Percentiles rank a stretch among this genome's conserved stretches.
Conservation (phyloP, 2,797 vertebrate genomes). For the Catharus ustulatus region DNA sequence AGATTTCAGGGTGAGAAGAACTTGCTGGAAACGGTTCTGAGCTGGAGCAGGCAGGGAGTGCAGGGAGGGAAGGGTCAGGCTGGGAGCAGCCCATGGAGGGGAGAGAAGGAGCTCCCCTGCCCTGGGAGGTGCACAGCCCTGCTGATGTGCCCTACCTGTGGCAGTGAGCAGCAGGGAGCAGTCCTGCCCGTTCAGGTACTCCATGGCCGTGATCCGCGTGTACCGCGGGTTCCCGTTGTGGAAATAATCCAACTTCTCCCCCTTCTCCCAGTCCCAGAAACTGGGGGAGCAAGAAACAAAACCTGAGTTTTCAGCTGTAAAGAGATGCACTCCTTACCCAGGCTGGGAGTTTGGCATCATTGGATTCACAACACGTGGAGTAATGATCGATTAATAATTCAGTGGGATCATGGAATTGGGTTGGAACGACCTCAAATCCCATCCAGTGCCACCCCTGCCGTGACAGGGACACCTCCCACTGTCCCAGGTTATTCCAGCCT, state of each 20-base stretch:
- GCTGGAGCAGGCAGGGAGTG: neutral
- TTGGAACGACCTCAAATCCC: neutral
- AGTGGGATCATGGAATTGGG: accelerated
- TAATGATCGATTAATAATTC: no score
- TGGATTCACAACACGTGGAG: neutral
- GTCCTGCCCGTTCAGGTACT: slow-evolving; percentile 96
- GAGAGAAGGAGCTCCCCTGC: accelerated
- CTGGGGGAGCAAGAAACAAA: slow-evolving; percentile 53
- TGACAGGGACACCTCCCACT: neutral
- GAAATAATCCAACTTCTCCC: slow-evolving; percentile 95
- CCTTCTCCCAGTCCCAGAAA: slow-evolving; percentile 99
- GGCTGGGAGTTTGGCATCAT: neutral
- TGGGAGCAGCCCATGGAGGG: accelerated
- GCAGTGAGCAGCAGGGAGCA: slow-evolving; percentile 93
- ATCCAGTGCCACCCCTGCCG: neutral
- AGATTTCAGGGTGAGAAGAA: neutral
- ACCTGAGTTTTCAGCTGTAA: neutral
- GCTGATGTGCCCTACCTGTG: neutral
- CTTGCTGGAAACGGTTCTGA: neutral
- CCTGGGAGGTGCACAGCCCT: no score
- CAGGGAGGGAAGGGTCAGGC: neutral
- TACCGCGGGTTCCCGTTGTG: slow-evolving; percentile 98
- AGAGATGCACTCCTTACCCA: neutral
- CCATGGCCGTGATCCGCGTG: slow-evolving; percentile 95
- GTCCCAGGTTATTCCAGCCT: accelerated